Evolutionary conservation across 1,140 invertebrate genomes (phyloP).

Genomic region (Cylas formicarius): DNA sequence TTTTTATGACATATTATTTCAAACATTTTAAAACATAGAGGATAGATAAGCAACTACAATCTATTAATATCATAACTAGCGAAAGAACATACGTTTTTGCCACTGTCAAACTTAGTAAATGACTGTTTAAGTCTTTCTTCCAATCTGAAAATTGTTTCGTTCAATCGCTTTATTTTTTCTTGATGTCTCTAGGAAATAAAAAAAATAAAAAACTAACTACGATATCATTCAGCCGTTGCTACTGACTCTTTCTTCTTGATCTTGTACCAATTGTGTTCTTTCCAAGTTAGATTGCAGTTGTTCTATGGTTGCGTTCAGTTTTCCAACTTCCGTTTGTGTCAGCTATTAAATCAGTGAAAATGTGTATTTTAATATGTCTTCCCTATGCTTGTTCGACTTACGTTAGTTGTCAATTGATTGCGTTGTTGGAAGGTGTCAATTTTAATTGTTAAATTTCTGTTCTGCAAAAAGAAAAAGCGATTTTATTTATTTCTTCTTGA

Average conservation of each 20-base stretch:
- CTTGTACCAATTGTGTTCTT: conserved; percentile 13
- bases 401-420: conserved; percentile 13
- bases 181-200: conserved; percentile 14
- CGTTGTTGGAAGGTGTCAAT: conserved; percentile 16
- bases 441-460: conserved; percentile 17
- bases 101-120: conserved; percentile 11
- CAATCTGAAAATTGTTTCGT: conserved; percentile 15
- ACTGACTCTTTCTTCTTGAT: conserved; percentile 23
- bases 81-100: conserved; percentile 6
- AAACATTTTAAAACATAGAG: no score
- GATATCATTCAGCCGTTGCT: neutral
- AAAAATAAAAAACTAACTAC: conserved; percentile 5
- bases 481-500: no score
- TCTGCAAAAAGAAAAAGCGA: conserved; percentile 17
- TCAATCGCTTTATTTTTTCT: conserved; percentile 10
- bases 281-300: conserved; percentile 20
- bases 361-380: neutral
- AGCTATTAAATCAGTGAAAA: conserved; percentile 15
- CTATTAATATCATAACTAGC: conserved; percentile 1
- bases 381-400: conserved; percentile 11
- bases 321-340: conserved; percentile 20
- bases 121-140: conserved; percentile 6
- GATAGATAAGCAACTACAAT: neutral
- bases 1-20: no score
- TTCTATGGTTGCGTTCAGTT: conserved; percentile 19